Evolutionary conservation across 1,140 invertebrate genomes (phyloP).

Genomic region (Branchinecta lindahli): DNA sequence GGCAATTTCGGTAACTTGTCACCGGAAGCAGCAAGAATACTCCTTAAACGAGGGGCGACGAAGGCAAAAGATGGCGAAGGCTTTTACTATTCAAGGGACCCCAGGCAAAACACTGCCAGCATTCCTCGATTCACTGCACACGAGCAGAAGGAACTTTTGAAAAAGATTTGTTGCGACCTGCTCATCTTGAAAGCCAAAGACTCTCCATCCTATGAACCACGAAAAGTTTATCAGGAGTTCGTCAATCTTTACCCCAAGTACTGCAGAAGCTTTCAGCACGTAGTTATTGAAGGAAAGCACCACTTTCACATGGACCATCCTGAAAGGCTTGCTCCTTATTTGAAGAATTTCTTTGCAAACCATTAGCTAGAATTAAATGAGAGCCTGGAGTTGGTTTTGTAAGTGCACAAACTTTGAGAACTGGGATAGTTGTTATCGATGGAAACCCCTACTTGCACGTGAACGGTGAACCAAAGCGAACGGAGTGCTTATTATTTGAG

Average conservation of each 20-base stretch:
- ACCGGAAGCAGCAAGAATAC: constrained; percentile 24
- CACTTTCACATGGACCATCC: constrained; percentile 32
- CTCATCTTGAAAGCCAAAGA: constrained; percentile 25
- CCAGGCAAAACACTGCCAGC: constrained; percentile 19
- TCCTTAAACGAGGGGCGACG: constrained; percentile 26
- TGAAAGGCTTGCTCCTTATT: constrained; percentile 25
- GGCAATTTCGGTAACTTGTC: constrained; percentile 24
- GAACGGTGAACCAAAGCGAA: too few relatives aligned
- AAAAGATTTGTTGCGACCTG: constrained; percentile 24
- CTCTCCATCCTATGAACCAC: constrained; percentile 21
- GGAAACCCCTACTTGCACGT: too few relatives aligned
- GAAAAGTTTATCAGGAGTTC: constrained; percentile 21
- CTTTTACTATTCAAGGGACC: constrained; percentile 23
- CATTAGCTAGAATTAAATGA: too few relatives aligned
- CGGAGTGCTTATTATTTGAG: too few relatives aligned
- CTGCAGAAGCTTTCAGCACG: constrained; percentile 21
- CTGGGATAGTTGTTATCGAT: too few relatives aligned
- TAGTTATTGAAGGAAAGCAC: constrained; percentile 29
- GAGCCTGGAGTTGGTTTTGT: too few relatives aligned
- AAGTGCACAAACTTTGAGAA: too few relatives aligned
- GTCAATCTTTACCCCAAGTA: constrained; percentile 19
- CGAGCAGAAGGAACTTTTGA: constrained; percentile 22
- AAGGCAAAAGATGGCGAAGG: constrained; percentile 25
- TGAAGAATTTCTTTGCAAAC: constrained; percentile 27
- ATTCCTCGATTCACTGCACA: constrained; percentile 21